Conservation (phyloP, 2,797 vertebrate species). For the Phataginus tricuspis region DNA sequence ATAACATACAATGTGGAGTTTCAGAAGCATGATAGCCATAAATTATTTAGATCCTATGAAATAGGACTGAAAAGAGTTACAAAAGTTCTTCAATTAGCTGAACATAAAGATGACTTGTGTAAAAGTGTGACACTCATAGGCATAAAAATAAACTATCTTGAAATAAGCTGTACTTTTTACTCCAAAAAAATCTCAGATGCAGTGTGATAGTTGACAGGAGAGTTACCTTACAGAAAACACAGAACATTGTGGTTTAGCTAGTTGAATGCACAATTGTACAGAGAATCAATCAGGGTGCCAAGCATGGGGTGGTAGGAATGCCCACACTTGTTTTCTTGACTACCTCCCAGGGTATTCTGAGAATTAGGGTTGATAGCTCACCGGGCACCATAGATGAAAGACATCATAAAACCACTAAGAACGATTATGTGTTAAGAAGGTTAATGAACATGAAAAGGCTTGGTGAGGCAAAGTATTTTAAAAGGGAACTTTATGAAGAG, state of each 20-base stretch:
- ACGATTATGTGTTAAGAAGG: neutral
- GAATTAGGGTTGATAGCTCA: neutral
- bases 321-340: neutral
- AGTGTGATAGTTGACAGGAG: neutral
- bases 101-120: neutral
- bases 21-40: neutral
- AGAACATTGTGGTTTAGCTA: neutral
- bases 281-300: neutral
- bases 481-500: conserved; percentile 32
- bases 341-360: neutral
- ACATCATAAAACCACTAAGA: conserved; percentile 26
- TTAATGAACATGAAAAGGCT: conserved; percentile 20
- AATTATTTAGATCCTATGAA: neutral
- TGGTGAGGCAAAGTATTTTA: conserved; percentile 26
- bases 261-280: neutral
- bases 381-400: conserved; percentile 15
- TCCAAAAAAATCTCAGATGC: conserved; percentile 8
- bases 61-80: neutral
- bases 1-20: neutral
- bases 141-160: neutral
- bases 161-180: neutral
- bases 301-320: neutral
- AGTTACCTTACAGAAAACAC: neutral
- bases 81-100: conserved; percentile 19
- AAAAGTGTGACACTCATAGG: neutral